These are phyloP conservation scores for Drosophila ercepeae DNA, from an alignment of 1,140 invertebrate species.

Conservation along the genomic window DNA sequence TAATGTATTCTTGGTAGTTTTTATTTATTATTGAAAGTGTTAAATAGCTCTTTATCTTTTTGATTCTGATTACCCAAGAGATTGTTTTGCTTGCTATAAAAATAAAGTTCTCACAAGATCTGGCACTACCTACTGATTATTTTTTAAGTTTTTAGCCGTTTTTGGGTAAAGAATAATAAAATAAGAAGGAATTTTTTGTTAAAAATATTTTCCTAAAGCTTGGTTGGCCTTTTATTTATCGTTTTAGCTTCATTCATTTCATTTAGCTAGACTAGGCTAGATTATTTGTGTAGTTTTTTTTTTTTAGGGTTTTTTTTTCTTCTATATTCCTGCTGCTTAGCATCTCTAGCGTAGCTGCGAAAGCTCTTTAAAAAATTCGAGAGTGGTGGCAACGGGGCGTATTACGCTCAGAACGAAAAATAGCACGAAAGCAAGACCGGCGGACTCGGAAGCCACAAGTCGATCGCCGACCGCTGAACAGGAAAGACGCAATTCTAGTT, in stretches of 20 bases:
- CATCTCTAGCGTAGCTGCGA: conserved; percentile 10
- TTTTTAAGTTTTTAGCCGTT: background rate
- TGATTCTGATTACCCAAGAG: conserved; percentile 8
- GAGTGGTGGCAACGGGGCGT: conserved; percentile 16
- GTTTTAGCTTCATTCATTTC: no score
- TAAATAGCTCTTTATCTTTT: background rate
- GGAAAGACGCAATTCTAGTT: conserved; percentile 37
- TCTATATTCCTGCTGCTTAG: background rate
- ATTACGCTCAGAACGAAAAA: conserved; percentile 10
- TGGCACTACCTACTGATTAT: conserved; percentile 3
- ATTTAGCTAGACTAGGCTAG: no score
- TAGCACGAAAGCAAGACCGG: no score
- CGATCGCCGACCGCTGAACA: conserved; percentile 30
- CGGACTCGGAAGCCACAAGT: background rate
- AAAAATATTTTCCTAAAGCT: no score
- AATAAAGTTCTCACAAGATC: background rate
- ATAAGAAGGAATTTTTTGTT: no score
- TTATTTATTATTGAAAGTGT: background rate
- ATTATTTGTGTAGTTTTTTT: background rate
- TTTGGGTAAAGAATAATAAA: background rate
- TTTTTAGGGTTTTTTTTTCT: background rate
- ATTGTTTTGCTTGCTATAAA: conserved; percentile 3
- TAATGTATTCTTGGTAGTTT: conserved; percentile 10
- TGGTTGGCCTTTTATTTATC: no score
- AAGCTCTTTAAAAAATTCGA: conserved; percentile 28